Percentiles rank a stretch among this genome's conserved stretches.
Evolutionary conservation across 2,888 invertebrate species (phyloP).

Genomic region (Zelleria hepariella): DNA sequence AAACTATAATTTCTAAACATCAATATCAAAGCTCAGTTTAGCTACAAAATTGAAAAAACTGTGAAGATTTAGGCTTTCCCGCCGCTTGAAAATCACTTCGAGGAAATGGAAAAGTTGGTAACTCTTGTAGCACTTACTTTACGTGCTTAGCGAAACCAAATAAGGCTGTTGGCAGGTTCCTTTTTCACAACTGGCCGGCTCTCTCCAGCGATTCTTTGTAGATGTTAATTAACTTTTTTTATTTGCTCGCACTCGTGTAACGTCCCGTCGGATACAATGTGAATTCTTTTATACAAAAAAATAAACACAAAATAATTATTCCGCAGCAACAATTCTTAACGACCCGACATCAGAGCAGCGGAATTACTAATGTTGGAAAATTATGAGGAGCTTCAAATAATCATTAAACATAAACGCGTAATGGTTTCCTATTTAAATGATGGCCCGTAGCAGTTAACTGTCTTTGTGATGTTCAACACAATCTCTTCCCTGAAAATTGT

Average conservation of each 20-base stretch:
- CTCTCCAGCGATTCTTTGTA: constrained; percentile 25
- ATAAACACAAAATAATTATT: constrained; percentile 44
- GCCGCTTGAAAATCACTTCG: too few relatives aligned
- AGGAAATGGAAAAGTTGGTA: too few relatives aligned
- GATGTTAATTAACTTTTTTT: constrained; percentile 48
- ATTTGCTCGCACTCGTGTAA: constrained; percentile 12
- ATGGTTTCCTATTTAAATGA: constrained; percentile 63
- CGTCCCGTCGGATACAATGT: constrained; percentile 16
- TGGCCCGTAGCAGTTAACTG: constrained; percentile 59
- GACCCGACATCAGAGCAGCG: constrained; percentile 37
- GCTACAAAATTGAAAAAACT: too few relatives aligned
- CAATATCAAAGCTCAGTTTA: too few relatives aligned
- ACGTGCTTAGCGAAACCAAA: neutral
- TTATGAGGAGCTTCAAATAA: constrained; percentile 64
- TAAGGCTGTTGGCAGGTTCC: constrained; percentile 7
- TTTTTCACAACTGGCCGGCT: constrained; percentile 4
- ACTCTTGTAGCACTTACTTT: too few relatives aligned
- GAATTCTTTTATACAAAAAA: constrained; percentile 21
- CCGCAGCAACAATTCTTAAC: constrained; percentile 41
- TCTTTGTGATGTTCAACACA: constrained; percentile 57
- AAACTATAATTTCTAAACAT: too few relatives aligned
- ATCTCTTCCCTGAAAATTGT: constrained; percentile 59
- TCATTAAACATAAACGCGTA: constrained; percentile 66
- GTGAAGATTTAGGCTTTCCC: too few relatives aligned
- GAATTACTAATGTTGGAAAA: constrained; percentile 54